phyloP scores from a whole-genome alignment of 2,888 invertebrate species.

The Temnothorax rugatulus region DNA sequence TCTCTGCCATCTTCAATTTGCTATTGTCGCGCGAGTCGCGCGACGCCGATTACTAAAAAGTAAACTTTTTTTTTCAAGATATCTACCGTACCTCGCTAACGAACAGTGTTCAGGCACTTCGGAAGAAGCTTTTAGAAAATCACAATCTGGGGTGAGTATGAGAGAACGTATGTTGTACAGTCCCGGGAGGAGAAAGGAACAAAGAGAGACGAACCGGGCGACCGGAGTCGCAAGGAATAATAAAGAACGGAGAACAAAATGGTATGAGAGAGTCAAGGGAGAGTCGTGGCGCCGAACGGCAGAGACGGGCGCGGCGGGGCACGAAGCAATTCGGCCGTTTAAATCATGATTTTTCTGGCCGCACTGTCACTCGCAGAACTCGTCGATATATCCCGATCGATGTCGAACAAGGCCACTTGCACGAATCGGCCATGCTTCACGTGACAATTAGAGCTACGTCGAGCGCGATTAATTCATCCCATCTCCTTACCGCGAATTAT shows the following conservation, averaged over 20 bases:
- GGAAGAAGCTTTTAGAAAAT: constrained; percentile 68
- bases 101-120: constrained; percentile 49
- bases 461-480: constrained; percentile 54
- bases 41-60: constrained; percentile 16
- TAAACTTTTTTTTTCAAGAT: constrained; percentile 17
- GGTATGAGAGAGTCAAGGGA: constrained; percentile 55
- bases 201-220: constrained; percentile 60
- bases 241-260: constrained; percentile 67
- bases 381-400: constrained; percentile 64
- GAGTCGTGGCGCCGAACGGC: constrained; percentile 13
- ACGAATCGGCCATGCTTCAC: constrained; percentile 63
- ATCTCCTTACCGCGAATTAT: constrained; percentile 31
- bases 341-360: constrained; percentile 78
- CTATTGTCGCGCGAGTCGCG: not conserved
- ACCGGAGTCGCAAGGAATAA: constrained; percentile 72
- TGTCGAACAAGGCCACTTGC: constrained; percentile 71
- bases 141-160: constrained; percentile 54
- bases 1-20: constrained; percentile 1
- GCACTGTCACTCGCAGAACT: constrained; percentile 69
- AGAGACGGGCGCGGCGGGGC: constrained; percentile 4
- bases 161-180: constrained; percentile 50
- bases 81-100: not conserved
- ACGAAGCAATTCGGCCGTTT: constrained; percentile 66
- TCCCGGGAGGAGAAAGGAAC: constrained; percentile 60
- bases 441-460: constrained; percentile 75